phyloP scores from a whole-genome alignment of 37 sponge, comb jelly and placozoan genomes.

The Mnemiopsis leidyi region DNA sequence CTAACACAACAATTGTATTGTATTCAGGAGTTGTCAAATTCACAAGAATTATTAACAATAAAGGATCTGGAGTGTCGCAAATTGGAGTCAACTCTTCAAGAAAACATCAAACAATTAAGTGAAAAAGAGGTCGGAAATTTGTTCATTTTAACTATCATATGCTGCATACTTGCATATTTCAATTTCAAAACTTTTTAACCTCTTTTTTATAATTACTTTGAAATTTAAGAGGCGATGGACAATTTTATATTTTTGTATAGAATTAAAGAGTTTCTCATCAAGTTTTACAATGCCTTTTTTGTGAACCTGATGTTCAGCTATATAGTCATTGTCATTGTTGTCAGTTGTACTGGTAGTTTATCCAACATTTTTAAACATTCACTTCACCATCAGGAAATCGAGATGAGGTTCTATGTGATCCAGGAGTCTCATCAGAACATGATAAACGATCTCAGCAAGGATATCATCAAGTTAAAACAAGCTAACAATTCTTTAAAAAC shows the following conservation, averaged over 20 bases:
- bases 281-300: too few relatives aligned
- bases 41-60: slow-evolving; percentile 9
- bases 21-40: slow-evolving; percentile 38
- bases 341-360: too few relatives aligned
- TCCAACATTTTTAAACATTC: background rate
- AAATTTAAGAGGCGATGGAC: too few relatives aligned
- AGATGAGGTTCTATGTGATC: slow-evolving; percentile 8
- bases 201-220: too few relatives aligned
- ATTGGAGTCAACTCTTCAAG: background rate
- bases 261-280: too few relatives aligned
- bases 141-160: too few relatives aligned
- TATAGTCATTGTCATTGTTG: too few relatives aligned
- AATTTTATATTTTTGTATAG: too few relatives aligned
- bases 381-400: slow-evolving; percentile 30
- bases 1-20: too few relatives aligned
- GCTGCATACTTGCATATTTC: too few relatives aligned
- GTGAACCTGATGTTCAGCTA: too few relatives aligned
- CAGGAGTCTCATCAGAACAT: slow-evolving; percentile 57
- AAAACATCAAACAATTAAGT: slow-evolving; percentile 22
- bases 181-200: too few relatives aligned
- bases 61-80: background rate
- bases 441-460: slow-evolving; percentile 61
- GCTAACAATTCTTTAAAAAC: slow-evolving; percentile 38
- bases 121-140: slow-evolving; percentile 58
- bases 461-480: slow-evolving; percentile 63